phyloP scores from a whole-genome alignment of 2,888 invertebrate species.

The Thyatira batis region DNA sequence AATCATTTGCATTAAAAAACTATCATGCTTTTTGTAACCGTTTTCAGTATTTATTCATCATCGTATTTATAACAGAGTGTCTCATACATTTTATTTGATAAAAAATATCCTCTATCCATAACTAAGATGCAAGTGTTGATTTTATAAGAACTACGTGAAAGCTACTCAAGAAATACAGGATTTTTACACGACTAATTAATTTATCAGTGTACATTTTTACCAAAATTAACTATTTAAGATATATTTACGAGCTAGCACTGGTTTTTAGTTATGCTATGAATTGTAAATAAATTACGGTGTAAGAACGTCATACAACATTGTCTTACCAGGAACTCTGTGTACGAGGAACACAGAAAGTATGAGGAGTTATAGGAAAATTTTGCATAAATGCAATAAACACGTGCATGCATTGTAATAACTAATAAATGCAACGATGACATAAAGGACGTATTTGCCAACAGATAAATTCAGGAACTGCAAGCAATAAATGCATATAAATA shows the following conservation, averaged over 20 bases:
- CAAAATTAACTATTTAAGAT: no score
- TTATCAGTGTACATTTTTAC: no score
- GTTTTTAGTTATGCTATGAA: constrained; percentile 3
- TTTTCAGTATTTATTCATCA: constrained; percentile 12
- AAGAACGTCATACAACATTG: constrained; percentile 21
- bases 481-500: neutral
- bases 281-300: constrained; percentile 3
- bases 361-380: constrained; percentile 55
- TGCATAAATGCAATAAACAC: constrained; percentile 21
- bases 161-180: no score
- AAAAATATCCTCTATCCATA: no score
- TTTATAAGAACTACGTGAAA: no score
- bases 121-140: no score
- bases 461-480: neutral
- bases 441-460: constrained; percentile 17
- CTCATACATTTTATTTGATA: no score
- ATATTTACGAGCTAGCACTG: no score
- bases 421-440: constrained; percentile 41
- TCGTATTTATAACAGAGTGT: no score
- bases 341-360: constrained; percentile 68
- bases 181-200: no score
- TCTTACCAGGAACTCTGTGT: constrained; percentile 75
- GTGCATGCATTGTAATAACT: constrained; percentile 6
- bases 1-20: neutral
- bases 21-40: constrained; percentile 5